Percentiles rank a stretch among this genome's conserved stretches.
These are phyloP conservation scores for Magallana ariakensis DNA, from an alignment of 1,140 invertebrate genomes.

Conservation along the genomic window DNA sequence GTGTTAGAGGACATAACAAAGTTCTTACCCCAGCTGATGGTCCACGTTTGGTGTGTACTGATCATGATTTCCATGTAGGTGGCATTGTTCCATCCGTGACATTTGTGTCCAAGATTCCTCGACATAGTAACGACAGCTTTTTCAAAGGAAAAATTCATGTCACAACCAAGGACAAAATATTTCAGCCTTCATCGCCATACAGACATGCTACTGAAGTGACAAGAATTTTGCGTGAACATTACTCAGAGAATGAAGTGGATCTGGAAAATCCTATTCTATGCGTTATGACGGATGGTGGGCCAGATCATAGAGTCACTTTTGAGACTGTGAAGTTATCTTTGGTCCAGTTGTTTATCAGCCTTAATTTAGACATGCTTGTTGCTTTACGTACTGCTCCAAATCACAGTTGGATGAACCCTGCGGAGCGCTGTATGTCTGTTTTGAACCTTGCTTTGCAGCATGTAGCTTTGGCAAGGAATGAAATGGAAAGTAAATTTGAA, in stretches of 20 bases:
- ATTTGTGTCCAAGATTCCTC: conserved; percentile 43
- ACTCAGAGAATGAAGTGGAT: conserved; percentile 35
- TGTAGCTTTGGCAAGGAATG: neutral
- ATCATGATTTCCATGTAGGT: conserved; percentile 50
- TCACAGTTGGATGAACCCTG: conserved; percentile 49
- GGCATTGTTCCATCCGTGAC: conserved; percentile 48
- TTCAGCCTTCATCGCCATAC: conserved; percentile 45
- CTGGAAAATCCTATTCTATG: conserved; percentile 45
- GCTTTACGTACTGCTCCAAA: conserved; percentile 52
- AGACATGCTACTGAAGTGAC: conserved; percentile 52
- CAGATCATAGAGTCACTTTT: conserved; percentile 57
- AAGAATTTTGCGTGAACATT: conserved; percentile 18
- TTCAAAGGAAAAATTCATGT: conserved; percentile 36
- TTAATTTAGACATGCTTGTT: conserved; percentile 48
- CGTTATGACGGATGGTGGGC: conserved; percentile 59
- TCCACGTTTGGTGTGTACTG: neutral
- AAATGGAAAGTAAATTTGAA: conserved; percentile 39
- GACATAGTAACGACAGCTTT: conserved; percentile 22
- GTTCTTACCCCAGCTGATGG: conserved; percentile 38
- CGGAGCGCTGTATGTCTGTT: conserved; percentile 51
- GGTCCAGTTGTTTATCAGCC: conserved; percentile 45
- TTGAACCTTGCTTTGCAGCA: conserved; percentile 45
- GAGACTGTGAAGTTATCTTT: conserved; percentile 52
- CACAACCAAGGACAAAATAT: conserved; percentile 47
- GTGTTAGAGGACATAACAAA: conserved; percentile 42